Evolutionary conservation across 2,888 invertebrate genomes (phyloP).

Genomic region (Listrodromus nycthemerus): DNA sequence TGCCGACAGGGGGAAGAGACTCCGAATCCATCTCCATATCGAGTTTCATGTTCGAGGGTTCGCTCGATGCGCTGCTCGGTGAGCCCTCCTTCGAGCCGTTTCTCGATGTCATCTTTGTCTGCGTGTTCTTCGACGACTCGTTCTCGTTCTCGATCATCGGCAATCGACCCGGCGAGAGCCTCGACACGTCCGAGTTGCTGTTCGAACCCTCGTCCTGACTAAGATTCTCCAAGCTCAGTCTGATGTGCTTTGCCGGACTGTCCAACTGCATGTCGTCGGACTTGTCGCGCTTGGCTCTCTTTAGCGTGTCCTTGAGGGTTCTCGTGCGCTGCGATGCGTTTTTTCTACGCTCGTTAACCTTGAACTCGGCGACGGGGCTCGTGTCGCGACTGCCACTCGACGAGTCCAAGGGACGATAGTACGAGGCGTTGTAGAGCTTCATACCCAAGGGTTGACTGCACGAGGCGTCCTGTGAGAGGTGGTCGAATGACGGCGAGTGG

Average conservation of each 20-base stretch:
- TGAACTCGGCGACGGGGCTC: slow-evolving; percentile 84
- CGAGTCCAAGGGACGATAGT: slow-evolving; percentile 83
- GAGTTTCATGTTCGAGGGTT: slow-evolving; percentile 79
- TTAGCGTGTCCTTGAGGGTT: slow-evolving; percentile 71
- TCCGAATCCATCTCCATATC: slow-evolving; percentile 81
- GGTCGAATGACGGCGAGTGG: slow-evolving; percentile 89
- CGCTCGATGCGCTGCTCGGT: slow-evolving; percentile 78
- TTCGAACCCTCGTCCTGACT: slow-evolving; percentile 82
- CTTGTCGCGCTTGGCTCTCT: slow-evolving; percentile 71
- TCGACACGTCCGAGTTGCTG: slow-evolving; percentile 79
- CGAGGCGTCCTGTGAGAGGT: slow-evolving; percentile 85
- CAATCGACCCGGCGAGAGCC: slow-evolving; percentile 76
- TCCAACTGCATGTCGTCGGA: slow-evolving; percentile 69
- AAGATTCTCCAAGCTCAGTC: slow-evolving; percentile 77
- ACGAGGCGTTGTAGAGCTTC: slow-evolving; percentile 79
- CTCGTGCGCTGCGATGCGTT: slow-evolving; percentile 72
- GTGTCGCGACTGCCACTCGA: slow-evolving; percentile 84
- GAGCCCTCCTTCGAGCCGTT: slow-evolving; percentile 81
- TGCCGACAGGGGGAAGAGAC: slow-evolving; percentile 75
- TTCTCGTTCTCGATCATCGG: slow-evolving; percentile 75
- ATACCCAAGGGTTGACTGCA: slow-evolving; percentile 82
- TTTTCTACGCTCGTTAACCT: slow-evolving; percentile 78
- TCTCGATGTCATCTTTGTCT: slow-evolving; percentile 73
- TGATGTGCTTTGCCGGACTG: slow-evolving; percentile 75
- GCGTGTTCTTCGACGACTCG: slow-evolving; percentile 74